A percentile compares a stretch with the other conserved stretches of the same genome.
phyloP scores from a whole-genome alignment of 2,888 invertebrate genomes.

The Hofmannophila pseudospretella region DNA sequence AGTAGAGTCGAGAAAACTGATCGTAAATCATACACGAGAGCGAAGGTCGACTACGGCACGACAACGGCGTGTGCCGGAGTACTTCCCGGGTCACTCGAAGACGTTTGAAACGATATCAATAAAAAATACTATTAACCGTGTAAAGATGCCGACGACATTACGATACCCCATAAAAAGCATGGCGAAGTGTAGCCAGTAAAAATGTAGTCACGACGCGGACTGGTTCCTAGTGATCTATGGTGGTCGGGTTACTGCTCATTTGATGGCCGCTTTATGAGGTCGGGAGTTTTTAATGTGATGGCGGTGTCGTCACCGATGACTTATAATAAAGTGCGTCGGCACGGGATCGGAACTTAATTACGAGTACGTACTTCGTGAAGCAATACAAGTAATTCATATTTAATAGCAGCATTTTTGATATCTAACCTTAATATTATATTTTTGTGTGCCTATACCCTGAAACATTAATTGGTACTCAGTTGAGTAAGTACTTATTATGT shows the following conservation, averaged over 20 bases:
- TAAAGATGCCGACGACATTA: slow-evolving; percentile 3
- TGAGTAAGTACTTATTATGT: too few species aligned
- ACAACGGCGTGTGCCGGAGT: too few species aligned
- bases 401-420: too few species aligned
- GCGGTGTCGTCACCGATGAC: slow-evolving; percentile 5
- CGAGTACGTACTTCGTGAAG: too few species aligned
- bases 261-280: slow-evolving; percentile 7
- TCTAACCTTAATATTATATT: too few species aligned
- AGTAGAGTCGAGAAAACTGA: neutral
- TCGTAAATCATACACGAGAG: neutral
- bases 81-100: too few species aligned
- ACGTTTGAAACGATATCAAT: neutral
- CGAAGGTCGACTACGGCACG: neutral
- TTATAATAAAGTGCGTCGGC: neutral
- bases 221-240: slow-evolving; percentile 3
- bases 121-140: neutral
- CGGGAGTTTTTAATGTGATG: slow-evolving; percentile 5
- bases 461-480: too few species aligned
- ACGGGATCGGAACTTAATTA: too few species aligned
- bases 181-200: neutral
- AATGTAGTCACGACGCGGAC: neutral
- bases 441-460: too few species aligned
- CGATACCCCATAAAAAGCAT: slow-evolving; percentile 1
- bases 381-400: too few species aligned
- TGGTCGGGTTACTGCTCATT: slow-evolving; percentile 2